Percentiles rank a stretch among this genome's conserved stretches.
Evolutionary conservation across 2,113 vertebrate genomes (phyloP).

Genomic region (Verasper variegatus): DNA sequence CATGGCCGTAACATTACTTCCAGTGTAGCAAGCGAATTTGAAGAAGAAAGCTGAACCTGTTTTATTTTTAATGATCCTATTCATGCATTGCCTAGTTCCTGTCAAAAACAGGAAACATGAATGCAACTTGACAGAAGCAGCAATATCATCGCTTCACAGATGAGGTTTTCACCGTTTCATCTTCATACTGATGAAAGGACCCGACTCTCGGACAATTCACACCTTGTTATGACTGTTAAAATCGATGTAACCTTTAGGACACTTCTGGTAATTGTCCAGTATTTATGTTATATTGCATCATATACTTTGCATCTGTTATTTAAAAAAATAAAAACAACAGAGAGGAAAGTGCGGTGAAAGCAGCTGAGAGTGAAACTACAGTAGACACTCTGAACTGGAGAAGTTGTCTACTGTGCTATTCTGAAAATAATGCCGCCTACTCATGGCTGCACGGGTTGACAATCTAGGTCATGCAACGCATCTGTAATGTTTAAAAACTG

Average conservation of each 20-base stretch:
- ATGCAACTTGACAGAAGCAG: not conserved
- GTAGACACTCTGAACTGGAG: not conserved
- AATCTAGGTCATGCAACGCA: slow-evolving; percentile 43
- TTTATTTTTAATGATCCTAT: too few species aligned
- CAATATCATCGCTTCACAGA: not conserved
- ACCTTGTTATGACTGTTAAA: too few species aligned
- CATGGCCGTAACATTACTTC: too few species aligned
- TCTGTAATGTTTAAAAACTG: not conserved
- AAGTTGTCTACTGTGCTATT: slow-evolving; percentile 24
- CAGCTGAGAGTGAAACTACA: not conserved
- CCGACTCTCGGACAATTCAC: not conserved
- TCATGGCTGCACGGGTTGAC: slow-evolving; percentile 40
- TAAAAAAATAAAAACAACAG: fast-evolving
- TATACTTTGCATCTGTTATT: not conserved
- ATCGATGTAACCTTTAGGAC: too few species aligned
- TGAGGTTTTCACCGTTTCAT: not conserved
- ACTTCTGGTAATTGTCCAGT: too few species aligned
- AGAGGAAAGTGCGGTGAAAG: not conserved
- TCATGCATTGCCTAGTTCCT: too few species aligned
- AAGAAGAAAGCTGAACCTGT: too few species aligned
- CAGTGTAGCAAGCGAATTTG: too few species aligned
- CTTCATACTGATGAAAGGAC: not conserved
- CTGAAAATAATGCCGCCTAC: slow-evolving; percentile 41
- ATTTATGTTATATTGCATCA: too few species aligned
- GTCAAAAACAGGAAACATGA: not conserved